phyloP scores from a whole-genome alignment of 37 sponge, comb jelly and placozoan genomes.

The Ianthella basta region DNA sequence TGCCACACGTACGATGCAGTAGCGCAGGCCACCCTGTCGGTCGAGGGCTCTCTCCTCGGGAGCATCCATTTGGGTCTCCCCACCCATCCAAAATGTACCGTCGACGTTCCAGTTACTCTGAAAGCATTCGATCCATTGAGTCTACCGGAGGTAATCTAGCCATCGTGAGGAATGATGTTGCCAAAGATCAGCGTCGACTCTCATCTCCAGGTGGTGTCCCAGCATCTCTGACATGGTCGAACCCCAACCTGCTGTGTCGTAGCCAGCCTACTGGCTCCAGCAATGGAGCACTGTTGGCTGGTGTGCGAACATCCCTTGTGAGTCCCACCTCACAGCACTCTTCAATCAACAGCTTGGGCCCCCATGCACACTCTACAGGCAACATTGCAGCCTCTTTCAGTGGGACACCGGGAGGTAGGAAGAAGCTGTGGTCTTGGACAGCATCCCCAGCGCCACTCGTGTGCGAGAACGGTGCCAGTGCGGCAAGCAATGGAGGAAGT shows the following conservation, averaged over 20 bases:
- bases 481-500: not conserved
- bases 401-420: not conserved
- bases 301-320: not conserved
- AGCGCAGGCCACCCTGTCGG: too few species aligned
- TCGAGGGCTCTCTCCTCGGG: too few species aligned
- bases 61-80: too few species aligned
- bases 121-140: not conserved
- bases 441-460: not conserved
- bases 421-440: not conserved
- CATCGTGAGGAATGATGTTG: slow-evolving; percentile 6
- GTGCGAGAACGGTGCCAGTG: slow-evolving; percentile 10
- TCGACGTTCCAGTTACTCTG: not conserved
- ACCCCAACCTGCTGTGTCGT: not conserved
- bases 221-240: not conserved
- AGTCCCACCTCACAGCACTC: not conserved
- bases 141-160: slow-evolving; percentile 1
- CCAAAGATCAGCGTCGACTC: not conserved
- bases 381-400: slow-evolving; percentile 4
- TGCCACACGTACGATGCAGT: too few species aligned
- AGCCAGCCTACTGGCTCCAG: not conserved
- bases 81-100: too few species aligned
- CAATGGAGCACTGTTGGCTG: not conserved
- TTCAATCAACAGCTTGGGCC: not conserved
- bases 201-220: not conserved
- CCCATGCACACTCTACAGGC: not conserved